phyloP scores from a whole-genome alignment of 2,113 vertebrate species.

The Cyphomyrus plagiostoma region DNA sequence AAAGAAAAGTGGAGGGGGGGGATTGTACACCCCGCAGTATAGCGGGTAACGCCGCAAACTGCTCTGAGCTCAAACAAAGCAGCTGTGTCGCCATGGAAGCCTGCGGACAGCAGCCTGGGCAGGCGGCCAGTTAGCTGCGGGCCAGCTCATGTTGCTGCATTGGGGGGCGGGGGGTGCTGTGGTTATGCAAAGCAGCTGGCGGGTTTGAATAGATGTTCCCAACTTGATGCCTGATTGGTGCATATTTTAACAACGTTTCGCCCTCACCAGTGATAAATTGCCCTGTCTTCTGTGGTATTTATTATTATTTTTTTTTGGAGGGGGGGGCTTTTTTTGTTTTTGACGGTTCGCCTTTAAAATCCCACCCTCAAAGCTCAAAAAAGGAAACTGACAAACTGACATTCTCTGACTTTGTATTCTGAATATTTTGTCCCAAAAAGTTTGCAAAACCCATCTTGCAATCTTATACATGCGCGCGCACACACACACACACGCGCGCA shows the following conservation, averaged over 20 bases:
- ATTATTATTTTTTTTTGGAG: background rate
- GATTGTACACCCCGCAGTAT: background rate
- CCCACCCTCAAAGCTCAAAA: background rate
- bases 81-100: background rate
- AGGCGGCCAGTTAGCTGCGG: background rate
- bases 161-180: background rate
- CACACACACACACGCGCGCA: background rate
- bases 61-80: background rate
- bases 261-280: background rate
- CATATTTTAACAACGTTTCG: background rate
- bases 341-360: background rate
- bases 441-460: background rate
- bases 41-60: background rate
- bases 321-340: background rate
- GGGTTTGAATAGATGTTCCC: background rate
- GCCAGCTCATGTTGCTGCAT: background rate
- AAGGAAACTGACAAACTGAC: background rate
- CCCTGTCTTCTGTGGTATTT: background rate
- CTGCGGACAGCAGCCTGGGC: background rate
- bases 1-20: background rate
- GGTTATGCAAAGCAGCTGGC: constrained; percentile 1
- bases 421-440: background rate
- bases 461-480: background rate
- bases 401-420: background rate
- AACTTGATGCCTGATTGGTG: background rate